Base-by-base conservation (phyloP, 2,113 vertebrate species). In the Rhinolophus ferrumequinum region DNA sequence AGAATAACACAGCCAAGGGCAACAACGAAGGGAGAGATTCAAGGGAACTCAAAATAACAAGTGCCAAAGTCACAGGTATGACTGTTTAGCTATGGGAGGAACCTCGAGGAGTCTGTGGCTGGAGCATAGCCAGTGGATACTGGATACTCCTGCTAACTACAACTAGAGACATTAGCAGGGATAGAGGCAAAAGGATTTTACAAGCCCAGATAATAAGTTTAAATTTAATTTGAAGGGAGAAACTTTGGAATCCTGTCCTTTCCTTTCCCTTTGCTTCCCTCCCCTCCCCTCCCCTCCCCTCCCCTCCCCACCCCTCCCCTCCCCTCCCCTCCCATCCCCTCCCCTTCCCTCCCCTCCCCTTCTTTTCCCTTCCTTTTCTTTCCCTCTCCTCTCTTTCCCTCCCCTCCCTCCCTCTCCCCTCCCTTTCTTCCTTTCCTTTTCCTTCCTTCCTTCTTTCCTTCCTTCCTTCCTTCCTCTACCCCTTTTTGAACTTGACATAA, bases 391-490 rank as follows among this genome's bases (percentile, higher is more conserved):
- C 19, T 8, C 5, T 44, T 44, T 4, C 6, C 13, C 35, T 1
- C 1, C 33, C 26, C 2, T 44, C 12, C 6, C 28, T 14, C 7
- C 8, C 7, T 41, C 5, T 41, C 41, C 41, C 41, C 5, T 41
- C 41, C 41, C 41, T 41, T 7, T 13, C 10, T 3, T 12, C 5
- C 41, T 41, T 12, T 14, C 28, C 13, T 28, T 30, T 62, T 10
- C 24, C 30, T 50, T 5, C 60, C 12, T 14, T 2, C 11, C 28
- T n/a, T 14, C 28, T 3, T n/a, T 2, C 16, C 10, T 69, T 21
- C 14, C 6, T 47, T 1, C 14, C 9, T 35, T 5, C 3, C 10
- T 38, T 1, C 3, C 15, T 14, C 1, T n/a, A 5, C 5, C 22
- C 9, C 6, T 6, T 12, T 7, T 9, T 16, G 6, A 28, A 79